Conservation (phyloP, 2,888 invertebrate genomes). For the Atethmia centrago region DNA sequence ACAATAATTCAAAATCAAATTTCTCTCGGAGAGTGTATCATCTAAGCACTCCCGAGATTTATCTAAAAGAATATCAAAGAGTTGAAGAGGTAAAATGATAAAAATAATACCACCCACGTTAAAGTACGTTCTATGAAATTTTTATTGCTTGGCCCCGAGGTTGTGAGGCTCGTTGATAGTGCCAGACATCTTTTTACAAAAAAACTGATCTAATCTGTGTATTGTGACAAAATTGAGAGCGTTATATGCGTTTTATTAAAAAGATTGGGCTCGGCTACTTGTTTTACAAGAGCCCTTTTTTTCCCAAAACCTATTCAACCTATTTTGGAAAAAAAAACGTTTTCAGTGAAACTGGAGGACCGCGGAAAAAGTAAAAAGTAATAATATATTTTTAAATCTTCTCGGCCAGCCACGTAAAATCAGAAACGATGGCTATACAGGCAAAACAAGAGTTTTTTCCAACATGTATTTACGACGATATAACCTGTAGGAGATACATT, state of each 20-base stretch:
- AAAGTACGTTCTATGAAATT: conserved; percentile 34
- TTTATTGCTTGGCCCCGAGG: conserved; percentile 47
- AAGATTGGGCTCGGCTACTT: background rate
- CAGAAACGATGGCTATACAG: background rate
- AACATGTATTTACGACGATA: conserved; percentile 20
- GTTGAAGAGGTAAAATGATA: conserved; percentile 46
- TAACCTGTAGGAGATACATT: conserved; percentile 24
- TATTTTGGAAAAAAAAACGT: background rate
- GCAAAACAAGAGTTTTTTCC: background rate
- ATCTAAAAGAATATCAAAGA: conserved; percentile 53
- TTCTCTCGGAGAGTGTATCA: conserved; percentile 33
- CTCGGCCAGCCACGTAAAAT: background rate
- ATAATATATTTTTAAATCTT: background rate
- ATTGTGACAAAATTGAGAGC: background rate
- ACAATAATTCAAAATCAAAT: conserved; percentile 39
- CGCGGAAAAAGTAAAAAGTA: background rate
- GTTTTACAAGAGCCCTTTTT: background rate
- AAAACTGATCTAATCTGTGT: conserved; percentile 15
- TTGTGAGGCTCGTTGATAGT: conserved; percentile 14
- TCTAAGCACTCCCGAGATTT: conserved; percentile 40
- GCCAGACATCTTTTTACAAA: conserved; percentile 12
- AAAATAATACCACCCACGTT: conserved; percentile 49
- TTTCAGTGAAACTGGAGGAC: background rate
- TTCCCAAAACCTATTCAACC: background rate
- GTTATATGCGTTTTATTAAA: background rate